Evolutionary conservation across 2,797 vertebrate genomes (phyloP).

Genomic region (Urocyon cinereoargenteus): DNA sequence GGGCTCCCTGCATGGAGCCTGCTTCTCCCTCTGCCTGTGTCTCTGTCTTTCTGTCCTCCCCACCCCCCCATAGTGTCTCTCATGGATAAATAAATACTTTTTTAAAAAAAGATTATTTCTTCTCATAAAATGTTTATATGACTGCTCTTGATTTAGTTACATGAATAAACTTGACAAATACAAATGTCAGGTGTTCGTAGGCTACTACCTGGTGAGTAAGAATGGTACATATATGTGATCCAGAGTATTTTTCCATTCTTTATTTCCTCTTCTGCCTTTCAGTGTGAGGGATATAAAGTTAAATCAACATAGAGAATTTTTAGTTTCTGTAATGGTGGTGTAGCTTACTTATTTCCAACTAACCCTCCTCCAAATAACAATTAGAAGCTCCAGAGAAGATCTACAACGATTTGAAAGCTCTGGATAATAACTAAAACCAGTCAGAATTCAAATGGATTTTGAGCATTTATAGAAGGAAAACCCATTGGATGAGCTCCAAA

Average conservation of each 20-base stretch:
- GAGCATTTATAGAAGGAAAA: background rate
- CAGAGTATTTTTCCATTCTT: background rate
- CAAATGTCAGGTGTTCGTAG: background rate
- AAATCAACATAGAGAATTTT: background rate
- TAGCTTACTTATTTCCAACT: background rate
- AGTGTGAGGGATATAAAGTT: background rate
- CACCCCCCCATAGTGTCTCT: too few species aligned
- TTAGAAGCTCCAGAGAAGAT: background rate
- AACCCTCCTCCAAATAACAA: background rate
- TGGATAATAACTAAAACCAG: background rate
- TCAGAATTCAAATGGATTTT: background rate
- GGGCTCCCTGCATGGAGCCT: too few species aligned
- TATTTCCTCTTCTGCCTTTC: background rate
- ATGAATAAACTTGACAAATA: background rate
- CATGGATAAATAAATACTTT: too few species aligned
- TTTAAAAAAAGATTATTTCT: background rate
- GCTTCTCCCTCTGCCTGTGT: too few species aligned
- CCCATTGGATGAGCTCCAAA: background rate
- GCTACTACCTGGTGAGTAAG: background rate
- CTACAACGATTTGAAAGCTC: background rate
- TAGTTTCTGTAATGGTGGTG: background rate
- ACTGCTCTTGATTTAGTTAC: background rate
- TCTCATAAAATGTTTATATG: background rate
- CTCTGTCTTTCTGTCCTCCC: too few species aligned
- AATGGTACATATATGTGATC: background rate